Percentiles rank a stretch among this genome's conserved stretches.
phyloP scores from a whole-genome alignment of 2,888 invertebrate species.

The Ceriagrion tenellum region DNA sequence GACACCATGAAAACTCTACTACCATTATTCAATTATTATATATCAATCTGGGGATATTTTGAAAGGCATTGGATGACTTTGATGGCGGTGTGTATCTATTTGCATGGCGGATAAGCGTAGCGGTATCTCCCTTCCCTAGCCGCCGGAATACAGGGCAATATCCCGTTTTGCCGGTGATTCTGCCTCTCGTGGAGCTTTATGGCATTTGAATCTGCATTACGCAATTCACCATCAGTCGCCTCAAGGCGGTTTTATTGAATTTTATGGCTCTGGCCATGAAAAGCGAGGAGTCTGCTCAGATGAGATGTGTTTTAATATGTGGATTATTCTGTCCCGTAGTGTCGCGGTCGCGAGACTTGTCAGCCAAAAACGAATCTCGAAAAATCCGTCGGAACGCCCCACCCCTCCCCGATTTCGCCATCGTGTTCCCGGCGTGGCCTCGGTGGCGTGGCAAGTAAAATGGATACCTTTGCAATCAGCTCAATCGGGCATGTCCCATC shows the following conservation, averaged over 20 bases:
- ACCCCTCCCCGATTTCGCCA: not conserved
- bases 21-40: too few relatives aligned
- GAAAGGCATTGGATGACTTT: too few relatives aligned
- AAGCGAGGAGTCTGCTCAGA: not conserved
- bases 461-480: not conserved
- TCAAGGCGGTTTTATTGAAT: not conserved
- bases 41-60: too few relatives aligned
- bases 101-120: too few relatives aligned
- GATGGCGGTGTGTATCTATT: too few relatives aligned
- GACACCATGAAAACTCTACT: too few relatives aligned
- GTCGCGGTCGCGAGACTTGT: not conserved
- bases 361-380: not conserved
- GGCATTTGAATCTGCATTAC: not conserved
- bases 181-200: not conserved
- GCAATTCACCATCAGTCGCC: not conserved
- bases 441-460: too few relatives aligned
- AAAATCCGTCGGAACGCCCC: not conserved
- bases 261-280: not conserved
- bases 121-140: too few relatives aligned
- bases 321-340: not conserved
- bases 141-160: too few relatives aligned
- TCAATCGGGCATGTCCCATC: not conserved
- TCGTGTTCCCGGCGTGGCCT: not conserved
- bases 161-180: not conserved
- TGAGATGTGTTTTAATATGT: not conserved